phyloP scores from a whole-genome alignment of 2,113 vertebrate genomes.

The Megaleporinus macrocephalus region DNA sequence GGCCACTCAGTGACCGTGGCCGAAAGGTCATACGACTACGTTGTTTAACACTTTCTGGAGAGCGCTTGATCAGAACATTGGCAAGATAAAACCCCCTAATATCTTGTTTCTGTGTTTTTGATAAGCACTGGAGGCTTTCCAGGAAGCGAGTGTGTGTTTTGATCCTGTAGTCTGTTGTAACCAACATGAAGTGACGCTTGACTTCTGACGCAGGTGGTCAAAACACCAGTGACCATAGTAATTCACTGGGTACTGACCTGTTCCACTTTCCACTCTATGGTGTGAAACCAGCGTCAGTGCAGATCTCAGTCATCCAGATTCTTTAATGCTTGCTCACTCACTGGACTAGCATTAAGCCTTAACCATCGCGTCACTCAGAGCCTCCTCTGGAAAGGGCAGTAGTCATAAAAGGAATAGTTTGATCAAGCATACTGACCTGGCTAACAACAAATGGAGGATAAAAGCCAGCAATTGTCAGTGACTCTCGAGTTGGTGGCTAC shows the following conservation, averaged over 20 bases:
- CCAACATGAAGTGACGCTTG: background rate
- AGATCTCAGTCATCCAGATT: background rate
- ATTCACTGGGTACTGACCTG: background rate
- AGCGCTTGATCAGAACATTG: slow-evolving; percentile 4
- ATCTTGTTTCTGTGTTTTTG: background rate
- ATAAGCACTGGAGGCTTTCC: background rate
- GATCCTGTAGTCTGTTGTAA: background rate
- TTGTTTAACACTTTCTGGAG: background rate
- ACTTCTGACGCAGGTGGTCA: background rate
- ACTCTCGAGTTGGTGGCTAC: no score
- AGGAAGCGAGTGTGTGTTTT: background rate
- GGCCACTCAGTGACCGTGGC: slow-evolving; percentile 9
- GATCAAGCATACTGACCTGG: no score
- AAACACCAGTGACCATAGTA: background rate
- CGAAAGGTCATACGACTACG: background rate
- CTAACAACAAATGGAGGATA: no score
- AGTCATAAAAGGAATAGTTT: no score
- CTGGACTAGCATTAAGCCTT: no score
- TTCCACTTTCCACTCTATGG: background rate
- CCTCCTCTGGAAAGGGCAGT: no score
- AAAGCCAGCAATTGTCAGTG: no score
- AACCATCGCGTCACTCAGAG: no score
- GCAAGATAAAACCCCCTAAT: background rate
- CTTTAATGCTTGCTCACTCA: background rate
- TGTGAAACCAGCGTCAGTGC: no score